Evolutionary conservation across 2,888 invertebrate species (phyloP), one percentile per base, ranked within the genome.

Genomic region (Archips xylosteana): DNA sequence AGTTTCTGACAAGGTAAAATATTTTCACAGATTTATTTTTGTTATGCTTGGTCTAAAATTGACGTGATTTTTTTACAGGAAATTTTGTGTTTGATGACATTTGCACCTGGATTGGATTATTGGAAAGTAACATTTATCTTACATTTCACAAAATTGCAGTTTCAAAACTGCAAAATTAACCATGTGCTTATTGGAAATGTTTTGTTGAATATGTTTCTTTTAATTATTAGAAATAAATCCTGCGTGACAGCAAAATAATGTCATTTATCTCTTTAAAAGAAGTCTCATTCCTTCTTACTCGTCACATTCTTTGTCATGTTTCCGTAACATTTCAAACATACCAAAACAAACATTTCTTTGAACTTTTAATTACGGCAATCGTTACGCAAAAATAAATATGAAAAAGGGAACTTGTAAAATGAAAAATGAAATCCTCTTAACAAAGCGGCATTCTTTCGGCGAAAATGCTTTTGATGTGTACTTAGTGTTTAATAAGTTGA

Each of bases 401-500:
- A 78, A 75, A 69, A 71, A 79, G 77, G 79, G 77, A 79, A 82
- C 78, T 77, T 77, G 59, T 47, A 78, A 78, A 80, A 79, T 78
- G 75, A 84, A 87, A 82, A 76, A 76, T 76, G 77, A 87, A 92
- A 92, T 88, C 92, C 92, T 92, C 92, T 92, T 93, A 92, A 85
- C 87, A 85, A 85, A 88, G 86, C 86, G 79, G 77, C 83, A 88
- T 92, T 92, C 91, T 90, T 91, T 91, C 80, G 78, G 84, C 78
- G 82, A 82, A 84, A 88, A 88, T 82, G 91, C 92, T 92, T 93
- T 94, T 94, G 94, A 94, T 95, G 87, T 81, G 83, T 94, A 94
- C 94, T 94, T 94, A 93, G 90, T 92, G 88, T 92, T 92, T 94
- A 91, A 94, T 93, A 94, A 94, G 92, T 94, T 95, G 94, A 95